These are phyloP conservation scores for Crambe crambe DNA, from an alignment of 37 sponge, comb jelly and placozoan genomes.

Conservation along the genomic window DNA sequence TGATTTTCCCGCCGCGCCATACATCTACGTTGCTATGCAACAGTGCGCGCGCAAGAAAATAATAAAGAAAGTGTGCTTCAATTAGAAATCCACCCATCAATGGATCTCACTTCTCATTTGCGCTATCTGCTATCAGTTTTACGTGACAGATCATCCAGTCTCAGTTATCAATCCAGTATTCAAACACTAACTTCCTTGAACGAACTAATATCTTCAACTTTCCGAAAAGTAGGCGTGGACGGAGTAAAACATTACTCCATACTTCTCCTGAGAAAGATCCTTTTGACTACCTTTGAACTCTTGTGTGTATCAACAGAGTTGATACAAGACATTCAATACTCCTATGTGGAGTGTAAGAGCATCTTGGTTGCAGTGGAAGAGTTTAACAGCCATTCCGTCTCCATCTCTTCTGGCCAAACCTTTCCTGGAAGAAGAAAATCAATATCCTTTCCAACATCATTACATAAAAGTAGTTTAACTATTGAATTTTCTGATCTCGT, in stretches of 20 bases:
- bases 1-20: background rate
- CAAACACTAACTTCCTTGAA: background rate
- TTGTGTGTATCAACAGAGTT: constrained; percentile 27
- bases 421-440: too few species aligned
- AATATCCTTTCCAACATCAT: too few species aligned
- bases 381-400: background rate
- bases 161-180: background rate
- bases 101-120: background rate
- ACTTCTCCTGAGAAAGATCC: constrained; percentile 6
- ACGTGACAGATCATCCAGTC: background rate
- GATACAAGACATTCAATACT: constrained; percentile 19
- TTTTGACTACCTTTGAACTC: constrained; percentile 35
- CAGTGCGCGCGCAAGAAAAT: too few species aligned
- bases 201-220: background rate
- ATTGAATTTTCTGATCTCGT: constrained; percentile 19
- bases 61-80: too few species aligned
- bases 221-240: background rate
- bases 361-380: constrained; percentile 4
- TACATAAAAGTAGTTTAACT: background rate
- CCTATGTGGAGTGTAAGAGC: constrained; percentile 10
- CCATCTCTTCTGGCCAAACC: background rate
- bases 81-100: too few species aligned
- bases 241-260: background rate
- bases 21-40: too few species aligned
- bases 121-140: background rate